Evolutionary conservation across 2,888 invertebrate genomes (phyloP).

Genomic region (Cinara cedri): DNA sequence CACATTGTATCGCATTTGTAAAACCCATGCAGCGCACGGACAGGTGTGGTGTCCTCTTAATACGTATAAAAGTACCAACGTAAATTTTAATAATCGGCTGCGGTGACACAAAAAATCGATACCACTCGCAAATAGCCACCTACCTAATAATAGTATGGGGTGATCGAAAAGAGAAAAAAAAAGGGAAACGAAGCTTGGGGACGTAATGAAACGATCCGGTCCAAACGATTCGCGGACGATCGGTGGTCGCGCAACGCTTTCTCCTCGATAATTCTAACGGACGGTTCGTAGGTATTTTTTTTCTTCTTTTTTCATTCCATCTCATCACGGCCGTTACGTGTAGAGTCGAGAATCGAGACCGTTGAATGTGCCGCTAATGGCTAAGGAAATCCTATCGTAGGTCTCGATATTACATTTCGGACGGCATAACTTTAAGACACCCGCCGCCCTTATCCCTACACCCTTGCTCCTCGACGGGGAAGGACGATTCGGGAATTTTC

Average conservation of each 20-base stretch:
- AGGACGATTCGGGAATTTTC: not conserved
- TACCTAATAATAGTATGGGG: not conserved
- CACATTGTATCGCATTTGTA: no score
- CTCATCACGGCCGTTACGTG: not conserved
- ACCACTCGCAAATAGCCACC: no score
- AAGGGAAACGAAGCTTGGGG: not conserved
- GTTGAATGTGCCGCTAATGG: constrained; percentile 35
- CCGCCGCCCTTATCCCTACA: no score
- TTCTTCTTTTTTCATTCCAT: not conserved
- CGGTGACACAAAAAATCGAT: constrained; percentile 15
- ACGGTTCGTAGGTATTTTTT: not conserved
- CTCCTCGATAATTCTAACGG: constrained; percentile 39
- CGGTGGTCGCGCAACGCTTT: not conserved
- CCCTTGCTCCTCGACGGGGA: not conserved
- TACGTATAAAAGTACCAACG: no score
- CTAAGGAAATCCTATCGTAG: constrained; percentile 8
- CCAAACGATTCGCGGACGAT: no score
- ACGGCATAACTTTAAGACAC: not conserved
- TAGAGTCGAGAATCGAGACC: not conserved
- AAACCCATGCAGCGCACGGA: not conserved
- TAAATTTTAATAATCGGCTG: no score
- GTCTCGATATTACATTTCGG: constrained; percentile 12
- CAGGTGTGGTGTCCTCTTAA: no score
- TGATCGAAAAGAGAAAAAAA: constrained; percentile 11
- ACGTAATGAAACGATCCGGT: not conserved